Base-by-base conservation (phyloP, 2,797 vertebrate species). In the Eupleurogrammus muticus region DNA sequence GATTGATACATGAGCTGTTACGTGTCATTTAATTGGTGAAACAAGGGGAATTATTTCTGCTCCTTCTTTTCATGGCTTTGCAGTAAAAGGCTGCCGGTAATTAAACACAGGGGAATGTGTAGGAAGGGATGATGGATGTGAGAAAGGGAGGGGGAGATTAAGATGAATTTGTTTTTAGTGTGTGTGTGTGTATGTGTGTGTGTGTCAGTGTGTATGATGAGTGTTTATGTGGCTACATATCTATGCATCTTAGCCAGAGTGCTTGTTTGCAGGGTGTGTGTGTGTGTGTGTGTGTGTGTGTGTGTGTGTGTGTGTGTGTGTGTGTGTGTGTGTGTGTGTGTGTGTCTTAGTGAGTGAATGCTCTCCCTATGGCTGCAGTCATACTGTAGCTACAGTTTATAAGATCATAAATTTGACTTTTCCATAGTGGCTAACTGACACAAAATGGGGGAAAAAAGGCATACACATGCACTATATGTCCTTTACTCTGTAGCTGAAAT, bases 1-100 rank as follows among this genome's bases (percentile, higher is more conserved):
- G 50, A 87, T 87, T 90, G 77, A 88, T 81, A 81, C 73, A 75
- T 66, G 62, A 61, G 49, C 47, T 35, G 51, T 75, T 80, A 81
- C 1, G 1, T 82, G 59, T 73, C 47, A 75, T 83, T 84, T 83
- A 77, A 82, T 82, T 80, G 66, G 10, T 23, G 6, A 67, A 87
- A 80, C 21, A 8, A 66, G 73, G 21, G 16, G 77, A 85, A 85
- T 89, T 21, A 70, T 82, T 75, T 73, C 36, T 28, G 63, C 55
- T 66, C 9, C 52, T 74, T 83, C 32, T 71, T 70, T 83, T 81
- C 23, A 75, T 70, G 38, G 53, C 61, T 73, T 71, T 71, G 52
- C 42, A 84, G 78, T 73, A 79, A 85, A 72, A 66, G 38, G 42
- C 54, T 9, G 62, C 9, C 35, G n/a, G 14, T 83, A 88, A 88